These are phyloP conservation scores for Siderastrea radians DNA, from an alignment of 92 coral and sea anemone species.

Conservation along the genomic window DNA sequence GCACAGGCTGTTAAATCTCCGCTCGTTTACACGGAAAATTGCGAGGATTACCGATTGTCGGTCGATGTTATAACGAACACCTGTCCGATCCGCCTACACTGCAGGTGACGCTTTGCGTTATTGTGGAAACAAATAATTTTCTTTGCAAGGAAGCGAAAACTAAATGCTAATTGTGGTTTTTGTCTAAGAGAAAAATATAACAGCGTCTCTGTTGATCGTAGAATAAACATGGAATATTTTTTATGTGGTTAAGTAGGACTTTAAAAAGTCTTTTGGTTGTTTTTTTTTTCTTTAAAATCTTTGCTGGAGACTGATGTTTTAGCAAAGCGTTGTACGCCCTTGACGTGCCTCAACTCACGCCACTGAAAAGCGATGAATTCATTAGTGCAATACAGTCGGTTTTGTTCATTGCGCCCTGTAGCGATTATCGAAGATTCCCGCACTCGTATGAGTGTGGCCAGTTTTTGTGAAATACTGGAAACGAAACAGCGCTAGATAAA, in stretches of 20 bases:
- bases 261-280: neutral
- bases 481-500: neutral
- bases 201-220: neutral
- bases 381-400: neutral
- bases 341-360: slow-evolving; percentile 24
- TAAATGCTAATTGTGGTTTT: slow-evolving; percentile 20
- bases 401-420: neutral
- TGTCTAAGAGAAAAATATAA: neutral
- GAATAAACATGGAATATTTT: neutral
- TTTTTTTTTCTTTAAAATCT: neutral
- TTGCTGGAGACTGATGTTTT: neutral
- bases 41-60: neutral
- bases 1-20: neutral
- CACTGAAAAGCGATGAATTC: neutral
- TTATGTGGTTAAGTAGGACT: neutral
- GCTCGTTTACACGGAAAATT: neutral
- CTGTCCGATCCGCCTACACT: neutral
- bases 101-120: slow-evolving; percentile 32
- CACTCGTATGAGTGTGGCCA: too few relatives aligned
- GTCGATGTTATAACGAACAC: neutral
- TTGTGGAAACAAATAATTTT: slow-evolving; percentile 1
- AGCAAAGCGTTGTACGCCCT: slow-evolving; percentile 5
- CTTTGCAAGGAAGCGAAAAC: slow-evolving; percentile 1
- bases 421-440: neutral
- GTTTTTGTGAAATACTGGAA: too few relatives aligned